phyloP scores from a whole-genome alignment of 2,888 invertebrate genomes.

The Drosophila meridiana region DNA sequence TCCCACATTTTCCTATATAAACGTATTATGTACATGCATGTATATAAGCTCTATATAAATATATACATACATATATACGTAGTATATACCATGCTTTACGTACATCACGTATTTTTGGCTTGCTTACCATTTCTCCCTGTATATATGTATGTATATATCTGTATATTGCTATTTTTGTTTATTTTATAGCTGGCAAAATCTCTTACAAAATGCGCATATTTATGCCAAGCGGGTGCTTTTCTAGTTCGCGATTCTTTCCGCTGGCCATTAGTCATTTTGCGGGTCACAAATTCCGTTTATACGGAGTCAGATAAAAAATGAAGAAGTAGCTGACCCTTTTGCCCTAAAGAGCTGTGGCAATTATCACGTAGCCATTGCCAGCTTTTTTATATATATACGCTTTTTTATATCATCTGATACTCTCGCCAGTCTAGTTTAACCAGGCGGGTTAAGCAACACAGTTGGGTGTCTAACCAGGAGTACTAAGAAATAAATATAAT shows the following conservation, averaged over 20 bases:
- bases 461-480: neutral
- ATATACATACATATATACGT: neutral
- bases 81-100: neutral
- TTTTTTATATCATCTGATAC: conserved; percentile 18
- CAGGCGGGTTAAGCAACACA: neutral
- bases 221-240: conserved; percentile 57
- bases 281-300: conserved; percentile 34
- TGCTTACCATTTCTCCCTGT: neutral
- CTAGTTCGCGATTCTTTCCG: conserved; percentile 27
- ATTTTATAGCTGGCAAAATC: conserved; percentile 61
- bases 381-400: conserved; percentile 12
- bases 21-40: neutral
- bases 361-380: conserved; percentile 66
- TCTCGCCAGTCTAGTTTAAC: neutral
- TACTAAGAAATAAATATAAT: neutral
- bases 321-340: conserved; percentile 67
- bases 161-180: conserved; percentile 38
- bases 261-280: conserved; percentile 63
- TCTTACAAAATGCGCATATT: conserved; percentile 77
- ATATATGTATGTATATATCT: neutral
- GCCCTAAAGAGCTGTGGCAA: conserved; percentile 65
- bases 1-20: conserved; percentile 2
- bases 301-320: conserved; percentile 16
- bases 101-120: conserved; percentile 8
- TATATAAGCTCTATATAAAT: neutral